A percentile compares a stretch with the other conserved stretches of the same genome.
phyloP scores from a whole-genome alignment of 2,113 vertebrate species.

The Microcebus tavaratra region DNA sequence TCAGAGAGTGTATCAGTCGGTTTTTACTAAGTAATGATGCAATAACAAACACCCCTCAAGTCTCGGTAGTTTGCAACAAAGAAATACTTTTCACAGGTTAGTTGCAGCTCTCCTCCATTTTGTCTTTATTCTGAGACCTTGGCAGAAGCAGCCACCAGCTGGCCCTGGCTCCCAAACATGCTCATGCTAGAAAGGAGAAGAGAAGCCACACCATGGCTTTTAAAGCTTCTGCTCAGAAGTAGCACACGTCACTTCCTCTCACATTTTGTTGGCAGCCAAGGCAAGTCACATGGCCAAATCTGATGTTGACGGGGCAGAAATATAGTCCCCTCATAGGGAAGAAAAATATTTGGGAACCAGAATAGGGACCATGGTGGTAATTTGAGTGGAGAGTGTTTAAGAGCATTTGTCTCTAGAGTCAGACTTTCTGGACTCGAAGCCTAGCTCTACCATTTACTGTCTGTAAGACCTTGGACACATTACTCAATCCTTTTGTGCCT shows the following conservation, averaged over 20 bases:
- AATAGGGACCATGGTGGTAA: not conserved
- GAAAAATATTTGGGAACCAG: not conserved
- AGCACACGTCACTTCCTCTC: not conserved
- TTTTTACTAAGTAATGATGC: not conserved
- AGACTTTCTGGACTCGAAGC: not conserved
- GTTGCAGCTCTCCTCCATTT: not conserved
- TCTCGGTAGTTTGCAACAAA: not conserved
- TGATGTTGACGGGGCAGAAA: not conserved
- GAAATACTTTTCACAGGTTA: not conserved
- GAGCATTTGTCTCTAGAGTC: not conserved
- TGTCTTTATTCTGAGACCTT: not conserved
- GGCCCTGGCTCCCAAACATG: not conserved
- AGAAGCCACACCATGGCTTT: not conserved
- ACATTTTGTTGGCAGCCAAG: not conserved
- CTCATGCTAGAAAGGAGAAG: not conserved
- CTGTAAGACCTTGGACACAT: not conserved
- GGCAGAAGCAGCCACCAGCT: not conserved
- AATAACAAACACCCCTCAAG: not conserved
- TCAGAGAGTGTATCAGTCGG: not conserved
- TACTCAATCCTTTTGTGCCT: not conserved
- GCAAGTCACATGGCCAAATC: not conserved
- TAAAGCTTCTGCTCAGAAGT: not conserved
- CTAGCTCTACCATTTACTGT: not conserved
- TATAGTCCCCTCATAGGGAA: not conserved
- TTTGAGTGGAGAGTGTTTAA: not conserved